Evolutionary conservation across 2,888 invertebrate species (phyloP).

Genomic region (Hydriomena furcata): DNA sequence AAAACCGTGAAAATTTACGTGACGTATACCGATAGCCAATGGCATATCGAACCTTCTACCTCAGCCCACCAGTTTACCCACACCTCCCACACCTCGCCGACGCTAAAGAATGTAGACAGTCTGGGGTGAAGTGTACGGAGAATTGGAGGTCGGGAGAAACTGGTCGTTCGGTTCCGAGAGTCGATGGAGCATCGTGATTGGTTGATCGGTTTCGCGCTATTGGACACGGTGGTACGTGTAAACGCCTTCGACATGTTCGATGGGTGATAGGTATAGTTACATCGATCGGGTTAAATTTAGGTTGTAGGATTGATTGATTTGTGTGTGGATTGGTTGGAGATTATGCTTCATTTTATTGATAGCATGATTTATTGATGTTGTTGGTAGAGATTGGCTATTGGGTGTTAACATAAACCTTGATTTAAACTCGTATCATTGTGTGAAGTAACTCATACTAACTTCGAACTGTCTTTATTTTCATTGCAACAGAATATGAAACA

Average conservation of each 20-base stretch:
- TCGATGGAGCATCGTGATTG: constrained; percentile 64
- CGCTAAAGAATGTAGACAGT: background rate
- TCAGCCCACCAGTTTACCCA: constrained; percentile 34
- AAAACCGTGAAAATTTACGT: constrained; percentile 76
- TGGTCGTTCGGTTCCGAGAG: constrained; percentile 62
- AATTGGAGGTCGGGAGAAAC: constrained; percentile 40
- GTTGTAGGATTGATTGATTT: constrained; percentile 35
- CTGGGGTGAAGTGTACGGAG: constrained; percentile 22
- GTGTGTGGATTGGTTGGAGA: constrained; percentile 3
- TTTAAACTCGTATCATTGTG: no score
- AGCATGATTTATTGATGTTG: no score
- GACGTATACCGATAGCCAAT: constrained; percentile 74
- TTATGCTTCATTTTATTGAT: no score
- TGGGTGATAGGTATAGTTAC: constrained; percentile 63
- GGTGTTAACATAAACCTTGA: no score
- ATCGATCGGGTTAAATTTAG: constrained; percentile 41
- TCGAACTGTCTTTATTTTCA: no score
- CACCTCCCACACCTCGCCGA: constrained; percentile 44
- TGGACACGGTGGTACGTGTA: constrained; percentile 69
- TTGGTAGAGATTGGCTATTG: no score
- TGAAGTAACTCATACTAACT: no score
- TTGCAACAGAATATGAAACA: no score
- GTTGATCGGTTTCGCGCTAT: constrained; percentile 85
- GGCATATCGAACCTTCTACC: constrained; percentile 72
- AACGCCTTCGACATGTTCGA: constrained; percentile 38